Evolutionary conservation across 1,140 invertebrate species (phyloP), one percentile per base, ranked within the genome.

Genomic region (Linepithema humile): DNA sequence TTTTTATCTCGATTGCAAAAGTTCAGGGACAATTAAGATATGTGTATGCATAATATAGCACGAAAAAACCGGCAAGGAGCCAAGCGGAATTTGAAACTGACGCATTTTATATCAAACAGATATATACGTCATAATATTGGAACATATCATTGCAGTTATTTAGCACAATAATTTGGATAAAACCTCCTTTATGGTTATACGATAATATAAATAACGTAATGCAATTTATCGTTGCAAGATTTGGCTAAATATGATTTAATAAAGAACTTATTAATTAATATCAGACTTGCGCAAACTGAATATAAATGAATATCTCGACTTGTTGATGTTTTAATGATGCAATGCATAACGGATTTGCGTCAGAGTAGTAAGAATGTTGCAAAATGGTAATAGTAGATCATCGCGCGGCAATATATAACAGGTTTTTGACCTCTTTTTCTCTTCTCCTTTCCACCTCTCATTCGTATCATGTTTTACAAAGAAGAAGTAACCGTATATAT

Each of bases 61-160:
- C 15, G n/a, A 53, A 69, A 32, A 32, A 32, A 70, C 10, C 10
- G n/a, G 1, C 10, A 29, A 38, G 7, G 2, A 29, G 40, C 7
- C 23, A 50, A 32, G 23, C n/a, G 15, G 65, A 32, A 6, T 29
- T 35, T 32, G 43, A 67, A 67, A 45, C n/a, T 32, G n/a, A n/a
- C n/a, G n/a, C n/a, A n/a, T 69, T 69, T 69, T 32, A 17, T 50
- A 69, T 32, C 12, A n/a, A 60, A 29, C 20, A 50, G 23, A 69
- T 50, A 32, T 69, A 32, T 10, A 69, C n/a, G 0, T 15, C 35
- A 57, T 15, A 2, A 60, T 17, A 29, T 17, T 60, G 7, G 15
- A 32, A n/a, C n/a, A n/a, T 60, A 35, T 32, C 2, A 32, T 59
- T 59, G 20, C 20, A 20, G 9, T 57, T 26, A 57, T 26, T 57